A percentile compares a stretch with the other conserved stretches of the same genome.
phyloP scores from a whole-genome alignment of 1,140 invertebrate species.

The Anastatus disparis region DNA sequence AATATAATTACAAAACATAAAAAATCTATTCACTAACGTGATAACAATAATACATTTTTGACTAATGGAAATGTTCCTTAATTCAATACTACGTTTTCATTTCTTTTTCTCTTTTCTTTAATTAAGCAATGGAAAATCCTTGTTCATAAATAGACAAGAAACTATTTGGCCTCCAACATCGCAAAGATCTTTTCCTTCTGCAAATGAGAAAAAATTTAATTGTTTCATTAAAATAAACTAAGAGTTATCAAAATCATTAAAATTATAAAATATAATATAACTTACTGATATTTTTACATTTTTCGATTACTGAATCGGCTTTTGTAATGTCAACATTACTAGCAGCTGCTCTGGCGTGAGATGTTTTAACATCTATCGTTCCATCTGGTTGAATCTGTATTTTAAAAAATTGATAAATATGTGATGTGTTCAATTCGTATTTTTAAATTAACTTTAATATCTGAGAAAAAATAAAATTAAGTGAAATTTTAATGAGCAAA shows the following conservation, averaged over 20 bases:
- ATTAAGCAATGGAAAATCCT: constrained; percentile 16
- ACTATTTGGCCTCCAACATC: constrained; percentile 36
- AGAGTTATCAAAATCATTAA: not conserved
- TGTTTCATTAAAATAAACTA: not conserved
- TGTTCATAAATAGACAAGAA: constrained; percentile 31
- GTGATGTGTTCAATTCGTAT: too few relatives aligned
- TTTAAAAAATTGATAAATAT: not conserved
- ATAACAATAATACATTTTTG: too few relatives aligned
- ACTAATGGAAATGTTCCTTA: too few relatives aligned
- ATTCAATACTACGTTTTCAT: too few relatives aligned
- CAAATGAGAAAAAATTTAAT: not conserved
- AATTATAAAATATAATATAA: not conserved
- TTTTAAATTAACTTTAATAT: not conserved
- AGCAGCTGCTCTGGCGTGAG: not conserved
- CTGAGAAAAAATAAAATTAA: too few relatives aligned
- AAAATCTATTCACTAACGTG: too few relatives aligned
- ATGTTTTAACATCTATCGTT: constrained; percentile 4
- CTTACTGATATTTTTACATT: constrained; percentile 36
- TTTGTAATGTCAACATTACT: constrained; percentile 17
- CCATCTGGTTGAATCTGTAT: not conserved
- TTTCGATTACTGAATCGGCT: constrained; percentile 23
- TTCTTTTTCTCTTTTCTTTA: not conserved
- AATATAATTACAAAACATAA: too few relatives aligned
- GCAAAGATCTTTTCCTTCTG: constrained; percentile 35
- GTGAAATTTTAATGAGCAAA: too few relatives aligned